These are phyloP conservation scores for Neodiprion fabricii DNA, from an alignment of 1,140 invertebrate species.

Conservation along the genomic window DNA sequence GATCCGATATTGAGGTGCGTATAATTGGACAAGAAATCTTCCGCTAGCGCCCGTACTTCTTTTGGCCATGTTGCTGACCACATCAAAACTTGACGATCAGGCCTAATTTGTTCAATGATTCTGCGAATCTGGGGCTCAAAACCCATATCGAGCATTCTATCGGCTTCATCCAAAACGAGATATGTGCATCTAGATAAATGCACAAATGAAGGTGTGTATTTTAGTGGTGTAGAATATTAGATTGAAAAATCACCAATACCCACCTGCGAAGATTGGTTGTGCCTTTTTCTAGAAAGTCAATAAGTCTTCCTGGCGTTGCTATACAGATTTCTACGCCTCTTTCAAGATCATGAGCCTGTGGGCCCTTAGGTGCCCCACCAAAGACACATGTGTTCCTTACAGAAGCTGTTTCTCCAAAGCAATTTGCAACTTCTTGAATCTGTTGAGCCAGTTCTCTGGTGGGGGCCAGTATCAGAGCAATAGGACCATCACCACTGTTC, in stretches of 20 bases:
- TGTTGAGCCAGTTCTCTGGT: constrained; percentile 97
- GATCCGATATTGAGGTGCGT: constrained; percentile 96
- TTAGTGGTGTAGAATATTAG: neutral
- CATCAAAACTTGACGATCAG: constrained; percentile 96
- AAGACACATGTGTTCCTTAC: constrained; percentile 94
- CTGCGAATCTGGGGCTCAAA: constrained; percentile 99
- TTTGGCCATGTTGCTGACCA: constrained; percentile 99
- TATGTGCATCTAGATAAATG: constrained; percentile 80
- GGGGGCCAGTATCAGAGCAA: constrained; percentile 91
- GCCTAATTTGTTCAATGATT: constrained; percentile 95
- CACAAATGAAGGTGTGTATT: constrained; percentile 11
- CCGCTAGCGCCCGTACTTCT: constrained; percentile 91
- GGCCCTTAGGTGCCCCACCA: constrained; percentile 94
- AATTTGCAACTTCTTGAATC: constrained; percentile 91
- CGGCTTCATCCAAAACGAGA: constrained; percentile 97
- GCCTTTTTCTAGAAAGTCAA: constrained; percentile 94
- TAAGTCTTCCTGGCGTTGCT: constrained; percentile 94
- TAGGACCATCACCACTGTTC: constrained; percentile 85
- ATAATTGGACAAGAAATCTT: constrained; percentile 92
- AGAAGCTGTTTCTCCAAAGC: constrained; percentile 86
- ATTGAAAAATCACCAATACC: neutral
- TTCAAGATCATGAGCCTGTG: constrained; percentile 86
- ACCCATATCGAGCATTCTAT: constrained; percentile 99
- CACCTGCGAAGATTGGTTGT: constrained; percentile 84
- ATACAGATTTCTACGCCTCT: constrained; percentile 91